phyloP scores from a whole-genome alignment of 2,797 vertebrate genomes.

The Microhierax caerulescens region DNA sequence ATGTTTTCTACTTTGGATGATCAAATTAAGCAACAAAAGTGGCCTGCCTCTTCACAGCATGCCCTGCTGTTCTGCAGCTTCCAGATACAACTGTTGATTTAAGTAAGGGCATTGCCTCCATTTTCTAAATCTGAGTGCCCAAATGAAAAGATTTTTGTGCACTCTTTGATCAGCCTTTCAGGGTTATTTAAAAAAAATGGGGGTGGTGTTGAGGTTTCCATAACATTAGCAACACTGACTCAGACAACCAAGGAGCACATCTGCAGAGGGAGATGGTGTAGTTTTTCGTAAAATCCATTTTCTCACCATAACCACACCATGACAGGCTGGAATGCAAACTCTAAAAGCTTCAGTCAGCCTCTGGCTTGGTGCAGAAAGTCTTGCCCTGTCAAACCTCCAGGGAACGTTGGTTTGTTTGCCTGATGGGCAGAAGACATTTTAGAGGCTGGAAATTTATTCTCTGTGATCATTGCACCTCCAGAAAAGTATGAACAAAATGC shows the following conservation, averaged over 20 bases:
- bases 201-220: accelerated
- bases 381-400: background rate
- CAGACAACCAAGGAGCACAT: background rate
- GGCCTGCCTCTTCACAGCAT: background rate
- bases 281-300: background rate
- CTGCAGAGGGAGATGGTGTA: background rate
- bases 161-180: background rate
- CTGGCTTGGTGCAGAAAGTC: background rate
- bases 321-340: background rate
- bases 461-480: background rate
- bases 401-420: background rate
- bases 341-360: background rate
- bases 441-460: background rate
- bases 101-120: background rate
- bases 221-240: background rate
- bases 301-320: background rate
- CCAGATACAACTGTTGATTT: background rate
- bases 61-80: background rate
- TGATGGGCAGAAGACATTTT: background rate
- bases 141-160: background rate
- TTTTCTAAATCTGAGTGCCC: background rate
- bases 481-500: background rate
- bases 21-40: background rate
- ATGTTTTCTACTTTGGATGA: background rate
- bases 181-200: background rate